These are phyloP conservation scores for Diorhabda elongata DNA, from an alignment of 1,140 invertebrate genomes.

Conservation along the genomic window DNA sequence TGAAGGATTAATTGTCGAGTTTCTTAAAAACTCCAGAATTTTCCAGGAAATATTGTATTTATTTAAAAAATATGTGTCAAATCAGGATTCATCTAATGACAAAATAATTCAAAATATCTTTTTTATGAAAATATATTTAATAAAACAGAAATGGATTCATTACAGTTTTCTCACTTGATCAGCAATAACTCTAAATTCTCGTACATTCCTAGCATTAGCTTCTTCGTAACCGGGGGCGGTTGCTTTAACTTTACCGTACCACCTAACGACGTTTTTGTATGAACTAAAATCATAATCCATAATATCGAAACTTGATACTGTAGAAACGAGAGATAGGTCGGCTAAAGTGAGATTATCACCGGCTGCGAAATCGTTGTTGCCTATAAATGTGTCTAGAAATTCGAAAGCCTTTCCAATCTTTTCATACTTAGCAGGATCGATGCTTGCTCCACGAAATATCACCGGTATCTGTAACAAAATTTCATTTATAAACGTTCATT, in stretches of 20 bases:
- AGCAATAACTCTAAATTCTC: constrained; percentile 45
- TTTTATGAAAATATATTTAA: no score
- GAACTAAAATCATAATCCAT: constrained; percentile 61
- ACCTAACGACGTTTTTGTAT: constrained; percentile 63
- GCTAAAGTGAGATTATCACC: constrained; percentile 69
- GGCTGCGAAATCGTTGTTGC: constrained; percentile 60
- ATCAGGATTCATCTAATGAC: no score
- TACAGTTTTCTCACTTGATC: constrained; percentile 34
- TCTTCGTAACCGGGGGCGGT: constrained; percentile 68
- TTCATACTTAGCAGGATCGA: constrained; percentile 60
- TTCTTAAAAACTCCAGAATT: no score
- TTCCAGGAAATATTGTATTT: no score
- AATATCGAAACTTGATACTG: constrained; percentile 63
- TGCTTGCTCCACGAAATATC: constrained; percentile 58
- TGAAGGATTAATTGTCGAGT: no score
- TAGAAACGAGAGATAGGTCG: constrained; percentile 59
- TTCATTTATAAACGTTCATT: neutral
- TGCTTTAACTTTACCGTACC: constrained; percentile 65
- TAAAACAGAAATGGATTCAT: no score
- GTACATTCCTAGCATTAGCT: constrained; percentile 57
- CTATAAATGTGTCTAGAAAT: constrained; percentile 65
- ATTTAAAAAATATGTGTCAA: no score
- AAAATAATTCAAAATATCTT: no score
- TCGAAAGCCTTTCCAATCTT: constrained; percentile 60
- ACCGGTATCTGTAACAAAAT: constrained; percentile 61